Evolutionary conservation across 1,140 invertebrate genomes (phyloP).

Genomic region (Drosophila mojavensis): DNA sequence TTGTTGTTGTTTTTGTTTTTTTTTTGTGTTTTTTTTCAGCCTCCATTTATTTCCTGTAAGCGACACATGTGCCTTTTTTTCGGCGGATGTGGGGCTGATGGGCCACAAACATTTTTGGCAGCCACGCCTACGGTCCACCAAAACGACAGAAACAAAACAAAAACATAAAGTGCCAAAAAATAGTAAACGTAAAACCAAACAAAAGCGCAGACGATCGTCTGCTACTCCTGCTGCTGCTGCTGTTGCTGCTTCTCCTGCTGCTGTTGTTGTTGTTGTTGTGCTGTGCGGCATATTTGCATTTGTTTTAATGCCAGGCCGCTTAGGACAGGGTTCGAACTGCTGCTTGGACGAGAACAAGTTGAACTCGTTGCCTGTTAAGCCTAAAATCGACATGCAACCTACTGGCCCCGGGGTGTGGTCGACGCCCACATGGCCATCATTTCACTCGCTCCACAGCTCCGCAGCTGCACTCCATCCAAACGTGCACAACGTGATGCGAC

Average conservation of each 20-base stretch:
- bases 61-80: slow-evolving; percentile 29
- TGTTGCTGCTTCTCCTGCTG: too few relatives aligned
- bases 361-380: slow-evolving; percentile 67
- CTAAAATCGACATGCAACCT: slow-evolving; percentile 73
- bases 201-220: slow-evolving; percentile 51
- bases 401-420: slow-evolving; percentile 56
- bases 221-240: slow-evolving; percentile 25
- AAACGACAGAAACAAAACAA: not conserved
- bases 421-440: slow-evolving; percentile 29
- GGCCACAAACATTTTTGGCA: slow-evolving; percentile 38
- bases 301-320: slow-evolving; percentile 65
- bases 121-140: slow-evolving; percentile 29
- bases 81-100: slow-evolving; percentile 6
- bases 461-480: slow-evolving; percentile 9
- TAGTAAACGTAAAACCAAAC: slow-evolving; percentile 36
- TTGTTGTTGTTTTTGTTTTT: slow-evolving; percentile 12
- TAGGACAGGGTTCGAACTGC: slow-evolving; percentile 26
- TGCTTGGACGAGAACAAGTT: slow-evolving; percentile 44
- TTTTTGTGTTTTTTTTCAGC: slow-evolving; percentile 3
- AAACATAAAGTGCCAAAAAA: not conserved
- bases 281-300: slow-evolving; percentile 67
- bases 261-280: slow-evolving; percentile 26
- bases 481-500: slow-evolving; percentile 23
- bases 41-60: slow-evolving; percentile 17
- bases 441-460: not conserved